A percentile compares a stretch with the other conserved stretches of the same genome.
These are phyloP conservation scores for Pocillopora verrucosa DNA, from an alignment of 64 coral and sea anemone species.

Conservation along the genomic window DNA sequence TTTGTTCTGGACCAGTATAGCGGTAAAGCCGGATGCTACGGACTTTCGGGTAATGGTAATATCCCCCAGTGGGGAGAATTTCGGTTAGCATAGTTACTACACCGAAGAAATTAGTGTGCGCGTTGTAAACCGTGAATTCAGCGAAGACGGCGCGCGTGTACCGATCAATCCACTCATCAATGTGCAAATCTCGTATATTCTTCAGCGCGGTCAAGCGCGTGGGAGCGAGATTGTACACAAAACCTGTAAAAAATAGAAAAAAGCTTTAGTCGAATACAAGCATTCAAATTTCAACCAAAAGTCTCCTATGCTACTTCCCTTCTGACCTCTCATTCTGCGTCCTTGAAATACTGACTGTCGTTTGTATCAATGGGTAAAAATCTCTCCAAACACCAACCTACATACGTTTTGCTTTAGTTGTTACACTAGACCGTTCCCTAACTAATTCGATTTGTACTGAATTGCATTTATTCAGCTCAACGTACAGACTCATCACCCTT, in stretches of 20 bases:
- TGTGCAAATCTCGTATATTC: slow-evolving; percentile 53
- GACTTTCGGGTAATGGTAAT: slow-evolving; percentile 57
- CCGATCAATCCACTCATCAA: slow-evolving; percentile 61
- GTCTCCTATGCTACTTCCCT: too few relatives aligned
- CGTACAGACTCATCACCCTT: too few relatives aligned
- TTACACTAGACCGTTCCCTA: too few relatives aligned
- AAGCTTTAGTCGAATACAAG: too few relatives aligned
- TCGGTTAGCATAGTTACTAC: slow-evolving; percentile 71
- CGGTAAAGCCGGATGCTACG: slow-evolving; percentile 64
- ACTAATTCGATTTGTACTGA: too few relatives aligned
- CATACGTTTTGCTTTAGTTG: too few relatives aligned
- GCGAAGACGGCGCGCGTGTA: slow-evolving; percentile 68
- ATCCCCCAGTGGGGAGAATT: slow-evolving; percentile 72
- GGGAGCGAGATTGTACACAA: slow-evolving; percentile 55
- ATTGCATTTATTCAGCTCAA: too few relatives aligned
- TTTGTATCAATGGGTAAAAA: too few relatives aligned
- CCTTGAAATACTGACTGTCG: too few relatives aligned
- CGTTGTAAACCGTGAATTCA: slow-evolving; percentile 89
- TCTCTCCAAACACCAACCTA: too few relatives aligned
- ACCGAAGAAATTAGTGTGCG: slow-evolving; percentile 76
- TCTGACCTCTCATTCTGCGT: too few relatives aligned
- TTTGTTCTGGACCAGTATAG: slow-evolving; percentile 55
- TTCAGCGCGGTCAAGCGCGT: slow-evolving; percentile 19
- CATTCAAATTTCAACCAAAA: too few relatives aligned
- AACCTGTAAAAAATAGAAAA: slow-evolving; percentile 37